Evolutionary conservation across 2,113 vertebrate species (phyloP).

Genomic region (Jaculus jaculus): DNA sequence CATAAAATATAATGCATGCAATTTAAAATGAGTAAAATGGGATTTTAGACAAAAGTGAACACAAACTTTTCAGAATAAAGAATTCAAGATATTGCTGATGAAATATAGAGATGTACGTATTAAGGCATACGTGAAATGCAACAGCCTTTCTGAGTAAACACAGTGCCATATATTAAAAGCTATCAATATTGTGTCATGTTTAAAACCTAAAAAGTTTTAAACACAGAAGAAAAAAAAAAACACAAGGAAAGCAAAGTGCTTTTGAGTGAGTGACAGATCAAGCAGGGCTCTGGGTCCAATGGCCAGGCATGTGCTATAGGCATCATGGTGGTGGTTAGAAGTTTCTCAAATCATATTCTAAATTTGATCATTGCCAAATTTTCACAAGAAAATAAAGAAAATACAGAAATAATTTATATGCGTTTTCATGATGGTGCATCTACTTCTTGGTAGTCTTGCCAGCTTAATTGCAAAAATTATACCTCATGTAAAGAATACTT

Average conservation of each 20-base stretch:
- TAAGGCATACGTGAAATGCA: slow-evolving; percentile 17
- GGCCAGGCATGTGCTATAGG: slow-evolving; percentile 28
- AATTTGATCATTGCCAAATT: slow-evolving; percentile 29
- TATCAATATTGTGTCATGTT: slow-evolving; percentile 1
- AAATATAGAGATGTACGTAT: not conserved
- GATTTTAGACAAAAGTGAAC: not conserved
- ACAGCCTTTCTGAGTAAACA: not conserved
- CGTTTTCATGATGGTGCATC: not conserved
- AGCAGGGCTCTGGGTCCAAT: slow-evolving; percentile 43
- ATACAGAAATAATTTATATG: not conserved
- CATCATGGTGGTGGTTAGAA: not conserved
- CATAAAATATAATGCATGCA: slow-evolving; percentile 3
- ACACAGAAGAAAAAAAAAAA: not conserved
- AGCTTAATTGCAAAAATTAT: not conserved
- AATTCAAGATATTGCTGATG: not conserved
- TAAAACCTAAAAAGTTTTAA: slow-evolving; percentile 35
- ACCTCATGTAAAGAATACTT: not conserved
- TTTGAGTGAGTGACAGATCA: slow-evolving; percentile 52
- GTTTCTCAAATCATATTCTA: slow-evolving; percentile 23
- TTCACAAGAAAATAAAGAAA: slow-evolving; percentile 23
- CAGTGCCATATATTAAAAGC: not conserved
- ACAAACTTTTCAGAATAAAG: slow-evolving; percentile 9
- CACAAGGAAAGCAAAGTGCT: slow-evolving; percentile 50
- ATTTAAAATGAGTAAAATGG: slow-evolving; percentile 42
- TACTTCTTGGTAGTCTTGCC: not conserved